phyloP scores from a whole-genome alignment of 2,797 vertebrate genomes.

The Phoebastria nigripes region DNA sequence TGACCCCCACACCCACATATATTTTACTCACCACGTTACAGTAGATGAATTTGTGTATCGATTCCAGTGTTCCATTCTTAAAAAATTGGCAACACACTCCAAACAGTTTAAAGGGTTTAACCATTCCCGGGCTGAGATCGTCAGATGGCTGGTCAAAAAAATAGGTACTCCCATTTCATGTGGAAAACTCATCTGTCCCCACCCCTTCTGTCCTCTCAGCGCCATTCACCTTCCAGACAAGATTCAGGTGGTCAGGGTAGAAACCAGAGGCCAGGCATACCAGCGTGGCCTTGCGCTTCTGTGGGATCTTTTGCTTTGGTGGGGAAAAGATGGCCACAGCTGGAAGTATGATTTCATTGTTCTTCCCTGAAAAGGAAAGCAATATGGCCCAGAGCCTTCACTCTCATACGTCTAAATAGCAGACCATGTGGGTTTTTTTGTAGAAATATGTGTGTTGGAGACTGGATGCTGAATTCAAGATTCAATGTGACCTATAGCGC shows the following conservation, averaged over 20 bases:
- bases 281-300: slow-evolving; percentile 67
- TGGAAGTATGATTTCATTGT: neutral
- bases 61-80: neutral
- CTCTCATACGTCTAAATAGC: neutral
- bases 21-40: neutral
- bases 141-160: slow-evolving; percentile 68
- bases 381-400: neutral
- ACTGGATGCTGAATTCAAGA: neutral
- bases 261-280: slow-evolving; percentile 77
- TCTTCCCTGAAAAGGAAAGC: slow-evolving; percentile 16
- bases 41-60: neutral
- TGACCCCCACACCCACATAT: neutral
- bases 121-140: slow-evolving; percentile 65
- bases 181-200: slow-evolving; percentile 63
- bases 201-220: slow-evolving; percentile 36
- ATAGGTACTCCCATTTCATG: neutral
- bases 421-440: neutral
- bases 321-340: slow-evolving; percentile 72
- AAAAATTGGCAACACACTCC: slow-evolving; percentile 56
- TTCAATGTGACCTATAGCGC: neutral
- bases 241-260: slow-evolving; percentile 72
- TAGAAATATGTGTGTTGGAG: neutral
- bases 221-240: slow-evolving; percentile 70
- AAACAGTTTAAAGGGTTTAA: slow-evolving; percentile 60
- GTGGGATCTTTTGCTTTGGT: slow-evolving; percentile 59